A percentile compares a stretch with the other conserved stretches of the same genome.
Evolutionary conservation across 2,113 vertebrate species (phyloP).

Genomic region (Bubo bubo): DNA sequence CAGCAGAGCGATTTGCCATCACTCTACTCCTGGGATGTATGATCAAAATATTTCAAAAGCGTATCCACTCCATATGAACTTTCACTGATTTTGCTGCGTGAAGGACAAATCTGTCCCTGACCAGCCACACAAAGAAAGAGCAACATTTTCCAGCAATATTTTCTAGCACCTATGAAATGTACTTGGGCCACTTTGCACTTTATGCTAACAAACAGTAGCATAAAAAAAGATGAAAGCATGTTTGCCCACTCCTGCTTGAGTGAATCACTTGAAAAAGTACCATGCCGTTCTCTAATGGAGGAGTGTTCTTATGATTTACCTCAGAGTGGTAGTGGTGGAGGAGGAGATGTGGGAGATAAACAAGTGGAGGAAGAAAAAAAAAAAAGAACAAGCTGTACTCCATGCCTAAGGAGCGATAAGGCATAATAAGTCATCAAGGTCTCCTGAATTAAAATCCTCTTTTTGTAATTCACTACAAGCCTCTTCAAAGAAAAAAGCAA

Average conservation of each 20-base stretch:
- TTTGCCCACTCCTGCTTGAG: constrained; percentile 53
- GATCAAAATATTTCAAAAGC: neutral
- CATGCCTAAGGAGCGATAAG: constrained; percentile 20
- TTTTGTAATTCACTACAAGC: constrained; percentile 48
- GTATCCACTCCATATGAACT: neutral
- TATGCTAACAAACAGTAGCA: neutral
- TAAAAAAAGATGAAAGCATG: constrained; percentile 32
- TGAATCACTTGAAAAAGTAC: constrained; percentile 63
- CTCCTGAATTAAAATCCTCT: constrained; percentile 56
- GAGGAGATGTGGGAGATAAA: constrained; percentile 62
- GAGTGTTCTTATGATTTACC: constrained; percentile 51
- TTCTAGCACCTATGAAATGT: neutral
- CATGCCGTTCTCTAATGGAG: constrained; percentile 56
- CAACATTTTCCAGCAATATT: neutral
- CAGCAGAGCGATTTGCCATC: constrained; percentile 6
- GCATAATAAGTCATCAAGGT: constrained; percentile 52
- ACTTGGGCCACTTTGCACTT: neutral
- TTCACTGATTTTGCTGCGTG: neutral
- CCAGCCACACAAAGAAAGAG: neutral
- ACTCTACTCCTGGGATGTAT: neutral
- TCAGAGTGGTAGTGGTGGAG: constrained; percentile 45
- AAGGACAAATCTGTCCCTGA: constrained; percentile 36
- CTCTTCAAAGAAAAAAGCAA: constrained; percentile 48
- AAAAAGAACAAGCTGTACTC: constrained; percentile 30
- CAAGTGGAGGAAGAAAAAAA: constrained; percentile 31